Percentiles rank a stretch among this genome's conserved stretches.
phyloP scores from a whole-genome alignment of 2,113 vertebrate species.

The Thalassoma bifasciatum region DNA sequence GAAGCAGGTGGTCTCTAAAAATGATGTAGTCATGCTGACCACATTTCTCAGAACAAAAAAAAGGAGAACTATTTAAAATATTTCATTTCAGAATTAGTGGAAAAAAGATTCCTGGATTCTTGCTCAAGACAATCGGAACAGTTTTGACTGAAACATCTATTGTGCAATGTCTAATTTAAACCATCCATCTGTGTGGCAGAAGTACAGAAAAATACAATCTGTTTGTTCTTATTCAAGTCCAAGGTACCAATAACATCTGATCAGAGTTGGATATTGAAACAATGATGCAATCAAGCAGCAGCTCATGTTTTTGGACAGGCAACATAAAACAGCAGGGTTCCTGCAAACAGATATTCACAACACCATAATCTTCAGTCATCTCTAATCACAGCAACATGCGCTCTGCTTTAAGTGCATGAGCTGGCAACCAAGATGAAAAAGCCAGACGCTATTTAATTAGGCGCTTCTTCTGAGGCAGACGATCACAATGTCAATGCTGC shows the following conservation, averaged over 20 bases:
- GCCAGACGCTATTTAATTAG: slow-evolving; percentile 29
- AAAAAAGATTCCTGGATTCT: not conserved
- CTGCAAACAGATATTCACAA: not conserved
- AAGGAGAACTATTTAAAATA: too few species aligned
- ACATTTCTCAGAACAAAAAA: not conserved
- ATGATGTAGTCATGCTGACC: not conserved
- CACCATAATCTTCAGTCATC: not conserved
- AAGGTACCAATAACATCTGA: not conserved
- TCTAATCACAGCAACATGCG: not conserved
- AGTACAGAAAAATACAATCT: not conserved
- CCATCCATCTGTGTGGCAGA: slow-evolving; percentile 7
- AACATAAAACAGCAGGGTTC: not conserved
- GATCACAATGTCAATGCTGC: slow-evolving; percentile 38
- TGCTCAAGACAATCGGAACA: slow-evolving; percentile 4
- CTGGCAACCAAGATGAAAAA: slow-evolving; percentile 32
- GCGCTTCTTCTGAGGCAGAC: slow-evolving; percentile 32
- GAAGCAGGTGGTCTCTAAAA: slow-evolving; percentile 1
- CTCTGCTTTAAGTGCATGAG: not conserved
- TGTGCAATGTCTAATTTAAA: slow-evolving; percentile 12
- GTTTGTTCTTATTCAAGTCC: not conserved
- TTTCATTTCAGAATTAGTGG: not conserved
- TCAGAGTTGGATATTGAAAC: not conserved
- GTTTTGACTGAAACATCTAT: not conserved
- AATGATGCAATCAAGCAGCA: not conserved
- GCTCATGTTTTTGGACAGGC: not conserved